A percentile compares a stretch with the other conserved stretches of the same genome.
These are phyloP conservation scores for Mionectes macconnelli DNA, from an alignment of 2,113 vertebrate species.

Conservation along the genomic window DNA sequence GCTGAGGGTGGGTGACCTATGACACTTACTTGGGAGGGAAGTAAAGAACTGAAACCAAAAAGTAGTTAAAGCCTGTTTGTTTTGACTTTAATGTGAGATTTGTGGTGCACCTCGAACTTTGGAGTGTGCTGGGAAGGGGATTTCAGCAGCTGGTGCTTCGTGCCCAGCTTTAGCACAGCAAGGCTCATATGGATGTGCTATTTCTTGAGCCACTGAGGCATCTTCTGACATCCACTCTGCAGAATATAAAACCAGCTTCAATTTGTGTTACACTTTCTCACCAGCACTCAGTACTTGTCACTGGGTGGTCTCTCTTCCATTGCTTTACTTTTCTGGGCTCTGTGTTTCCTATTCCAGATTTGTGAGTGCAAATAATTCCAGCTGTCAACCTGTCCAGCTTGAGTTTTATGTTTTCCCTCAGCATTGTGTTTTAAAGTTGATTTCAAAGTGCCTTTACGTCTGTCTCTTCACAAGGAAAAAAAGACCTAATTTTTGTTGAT, in stretches of 20 bases:
- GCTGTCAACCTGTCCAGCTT: not conserved
- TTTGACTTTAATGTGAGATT: not conserved
- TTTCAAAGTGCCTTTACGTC: not conserved
- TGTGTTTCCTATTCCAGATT: not conserved
- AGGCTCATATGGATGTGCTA: accelerated
- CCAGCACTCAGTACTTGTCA: not conserved
- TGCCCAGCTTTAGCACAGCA: accelerated
- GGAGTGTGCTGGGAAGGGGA: not conserved
- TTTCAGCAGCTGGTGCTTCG: not conserved
- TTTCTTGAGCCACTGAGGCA: not conserved
- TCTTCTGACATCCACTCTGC: not conserved
- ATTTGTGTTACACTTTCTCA: not conserved
- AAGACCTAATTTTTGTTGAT: not conserved
- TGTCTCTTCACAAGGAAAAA: not conserved
- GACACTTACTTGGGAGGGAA: not conserved
- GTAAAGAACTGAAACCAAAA: not conserved
- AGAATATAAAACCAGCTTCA: not conserved
- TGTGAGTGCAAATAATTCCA: not conserved
- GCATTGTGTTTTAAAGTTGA: not conserved
- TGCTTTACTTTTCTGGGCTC: not conserved
- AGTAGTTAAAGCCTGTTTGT: not conserved
- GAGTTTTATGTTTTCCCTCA: not conserved
- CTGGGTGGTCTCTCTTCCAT: not conserved
- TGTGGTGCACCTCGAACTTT: not conserved
- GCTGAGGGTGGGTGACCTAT: not conserved